Conservation (phyloP, 2,888 invertebrate species). For the Archips xylosteana region DNA sequence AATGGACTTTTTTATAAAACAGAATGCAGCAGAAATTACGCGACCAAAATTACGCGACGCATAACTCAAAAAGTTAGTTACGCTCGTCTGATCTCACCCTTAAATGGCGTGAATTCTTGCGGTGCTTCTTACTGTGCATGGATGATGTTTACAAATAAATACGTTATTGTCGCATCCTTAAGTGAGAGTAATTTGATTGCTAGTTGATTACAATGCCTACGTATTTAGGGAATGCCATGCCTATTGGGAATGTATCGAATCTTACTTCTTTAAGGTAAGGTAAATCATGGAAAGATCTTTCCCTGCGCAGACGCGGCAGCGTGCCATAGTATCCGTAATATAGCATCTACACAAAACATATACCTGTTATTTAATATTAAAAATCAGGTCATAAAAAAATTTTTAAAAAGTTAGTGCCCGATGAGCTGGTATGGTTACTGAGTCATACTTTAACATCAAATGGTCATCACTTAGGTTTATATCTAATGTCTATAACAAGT, state of each 20-base stretch:
- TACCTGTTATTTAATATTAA: not conserved
- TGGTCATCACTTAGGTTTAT: too few species aligned
- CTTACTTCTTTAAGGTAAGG: slow-evolving; percentile 92
- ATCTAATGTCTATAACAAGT: too few species aligned
- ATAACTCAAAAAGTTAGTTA: too few species aligned
- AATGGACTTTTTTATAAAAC: too few species aligned
- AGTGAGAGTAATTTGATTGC: slow-evolving; percentile 48
- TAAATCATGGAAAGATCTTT: slow-evolving; percentile 92
- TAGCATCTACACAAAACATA: slow-evolving; percentile 86
- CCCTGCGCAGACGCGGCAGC: slow-evolving; percentile 90
- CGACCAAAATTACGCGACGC: too few species aligned
- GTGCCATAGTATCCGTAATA: slow-evolving; percentile 90
- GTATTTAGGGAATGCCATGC: slow-evolving; percentile 59
- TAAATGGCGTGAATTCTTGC: slow-evolving; percentile 20
- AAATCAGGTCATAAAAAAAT: not conserved
- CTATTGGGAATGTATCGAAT: slow-evolving; percentile 57
- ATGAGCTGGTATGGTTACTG: too few species aligned
- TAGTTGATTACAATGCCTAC: slow-evolving; percentile 49
- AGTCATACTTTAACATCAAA: too few species aligned
- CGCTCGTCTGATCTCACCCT: too few species aligned
- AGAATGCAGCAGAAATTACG: too few species aligned
- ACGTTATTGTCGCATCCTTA: slow-evolving; percentile 32
- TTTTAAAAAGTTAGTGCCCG: too few species aligned
- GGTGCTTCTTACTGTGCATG: slow-evolving; percentile 50
- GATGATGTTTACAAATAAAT: not conserved